These are phyloP conservation scores for Lepidotrigona ventralis DNA, from an alignment of 1,140 invertebrate species.

Conservation along the genomic window DNA sequence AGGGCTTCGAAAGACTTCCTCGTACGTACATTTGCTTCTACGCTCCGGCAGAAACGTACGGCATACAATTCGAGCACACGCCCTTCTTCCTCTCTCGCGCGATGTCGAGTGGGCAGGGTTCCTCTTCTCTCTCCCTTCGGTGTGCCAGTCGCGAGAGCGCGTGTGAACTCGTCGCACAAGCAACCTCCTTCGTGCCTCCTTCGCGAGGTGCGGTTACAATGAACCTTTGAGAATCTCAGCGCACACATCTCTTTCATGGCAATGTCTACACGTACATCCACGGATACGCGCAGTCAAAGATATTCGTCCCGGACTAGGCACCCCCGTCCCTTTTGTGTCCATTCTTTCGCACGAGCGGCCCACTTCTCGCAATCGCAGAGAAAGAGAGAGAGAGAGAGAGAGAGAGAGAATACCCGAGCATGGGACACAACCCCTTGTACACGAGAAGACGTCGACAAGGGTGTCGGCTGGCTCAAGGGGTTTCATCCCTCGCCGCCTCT, in stretches of 20 bases:
- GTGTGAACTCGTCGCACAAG: background rate
- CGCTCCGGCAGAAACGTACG: background rate
- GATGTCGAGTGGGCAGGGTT: background rate
- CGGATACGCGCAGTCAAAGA: background rate
- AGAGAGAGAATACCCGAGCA: background rate
- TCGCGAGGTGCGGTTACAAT: background rate
- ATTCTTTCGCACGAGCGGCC: conserved; percentile 47
- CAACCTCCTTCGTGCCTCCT: background rate
- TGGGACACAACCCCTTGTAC: conserved; percentile 49
- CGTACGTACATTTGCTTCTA: conserved; percentile 25
- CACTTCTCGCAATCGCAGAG: background rate
- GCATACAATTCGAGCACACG: conserved; percentile 4
- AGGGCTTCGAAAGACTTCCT: conserved; percentile 21
- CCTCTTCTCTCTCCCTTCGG: conserved; percentile 5
- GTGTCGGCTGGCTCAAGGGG: conserved; percentile 61
- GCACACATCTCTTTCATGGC: background rate
- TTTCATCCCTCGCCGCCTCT: conserved; percentile 51
- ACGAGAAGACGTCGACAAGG: conserved; percentile 50
- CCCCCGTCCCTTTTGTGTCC: conserved; percentile 34
- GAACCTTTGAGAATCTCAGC: background rate
- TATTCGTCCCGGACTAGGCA: background rate
- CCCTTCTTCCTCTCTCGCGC: background rate
- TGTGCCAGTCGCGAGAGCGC: background rate
- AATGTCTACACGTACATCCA: background rate
- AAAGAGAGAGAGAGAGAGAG: background rate